Conservation (phyloP, 2,888 invertebrate species). For the Rhagonycha fulva region DNA sequence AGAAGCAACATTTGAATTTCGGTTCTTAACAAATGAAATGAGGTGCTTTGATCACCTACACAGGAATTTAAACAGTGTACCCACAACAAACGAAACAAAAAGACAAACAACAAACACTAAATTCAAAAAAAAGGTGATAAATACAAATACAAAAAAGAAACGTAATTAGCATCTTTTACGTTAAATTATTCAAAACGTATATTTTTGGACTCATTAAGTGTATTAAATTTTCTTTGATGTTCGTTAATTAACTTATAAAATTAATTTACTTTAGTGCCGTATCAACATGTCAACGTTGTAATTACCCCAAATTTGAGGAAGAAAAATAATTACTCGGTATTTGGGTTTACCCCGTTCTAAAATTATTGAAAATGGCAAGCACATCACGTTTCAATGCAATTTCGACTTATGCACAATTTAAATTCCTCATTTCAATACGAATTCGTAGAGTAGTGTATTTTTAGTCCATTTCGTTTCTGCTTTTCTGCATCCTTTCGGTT, state of each 20-base stretch:
- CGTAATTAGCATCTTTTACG: too few species aligned
- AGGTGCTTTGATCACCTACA: too few species aligned
- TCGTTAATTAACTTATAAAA: not conserved
- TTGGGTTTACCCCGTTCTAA: not conserved
- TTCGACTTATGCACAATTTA: conserved; percentile 4
- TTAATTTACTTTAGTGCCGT: not conserved
- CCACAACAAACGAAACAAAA: not conserved
- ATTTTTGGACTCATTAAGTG: not conserved
- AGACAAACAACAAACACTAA: too few species aligned
- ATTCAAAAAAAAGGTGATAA: not conserved
- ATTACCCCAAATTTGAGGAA: not conserved
- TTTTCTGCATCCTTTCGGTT: conserved; percentile 14
- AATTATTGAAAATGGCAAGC: not conserved
- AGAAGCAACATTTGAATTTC: too few species aligned
- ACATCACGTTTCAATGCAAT: not conserved
- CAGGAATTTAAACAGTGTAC: too few species aligned
- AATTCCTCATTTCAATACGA: conserved; percentile 11
- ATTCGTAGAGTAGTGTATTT: not conserved
- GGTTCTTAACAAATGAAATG: too few species aligned
- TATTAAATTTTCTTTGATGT: not conserved
- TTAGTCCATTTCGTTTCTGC: conserved; percentile 16
- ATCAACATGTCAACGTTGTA: not conserved
- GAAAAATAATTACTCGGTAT: not conserved
- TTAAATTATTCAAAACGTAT: not conserved
- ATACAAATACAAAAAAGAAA: not conserved